Evolutionary conservation across 2,113 vertebrate genomes (phyloP).

Genomic region (Corythoichthys haematopterus): DNA sequence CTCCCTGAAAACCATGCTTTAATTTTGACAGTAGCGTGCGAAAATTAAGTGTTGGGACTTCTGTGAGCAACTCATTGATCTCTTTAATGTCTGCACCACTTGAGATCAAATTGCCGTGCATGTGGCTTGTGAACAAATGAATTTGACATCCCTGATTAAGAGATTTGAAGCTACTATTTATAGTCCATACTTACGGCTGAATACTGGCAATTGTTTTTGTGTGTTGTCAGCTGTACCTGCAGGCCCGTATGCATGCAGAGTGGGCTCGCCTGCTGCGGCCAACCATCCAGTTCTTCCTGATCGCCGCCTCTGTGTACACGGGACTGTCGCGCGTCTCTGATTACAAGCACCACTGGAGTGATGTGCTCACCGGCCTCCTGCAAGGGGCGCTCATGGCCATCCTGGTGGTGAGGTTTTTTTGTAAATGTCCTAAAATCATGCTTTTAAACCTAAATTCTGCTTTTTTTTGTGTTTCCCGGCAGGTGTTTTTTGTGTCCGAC

Average conservation of each 20-base stretch:
- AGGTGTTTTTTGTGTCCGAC: slow-evolving; percentile 89
- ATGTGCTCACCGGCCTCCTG: slow-evolving; percentile 86
- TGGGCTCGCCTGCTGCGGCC: slow-evolving; percentile 92
- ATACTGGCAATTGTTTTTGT: no score
- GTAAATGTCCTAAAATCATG: neutral
- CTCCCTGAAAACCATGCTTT: no score
- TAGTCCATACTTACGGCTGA: no score
- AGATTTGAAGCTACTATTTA: no score
- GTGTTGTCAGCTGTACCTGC: slow-evolving; percentile 84
- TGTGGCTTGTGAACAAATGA: no score
- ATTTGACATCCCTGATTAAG: no score
- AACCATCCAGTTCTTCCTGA: slow-evolving; percentile 87
- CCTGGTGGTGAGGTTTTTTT: slow-evolving; percentile 81
- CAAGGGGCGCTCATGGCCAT: slow-evolving; percentile 88
- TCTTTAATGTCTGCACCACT: no score
- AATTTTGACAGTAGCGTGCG: no score
- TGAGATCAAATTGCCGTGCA: no score
- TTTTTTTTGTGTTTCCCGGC: neutral
- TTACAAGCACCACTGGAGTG: slow-evolving; percentile 98
- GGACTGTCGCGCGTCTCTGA: slow-evolving; percentile 94
- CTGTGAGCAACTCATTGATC: no score
- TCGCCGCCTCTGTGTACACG: slow-evolving; percentile 84
- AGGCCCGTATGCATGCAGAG: slow-evolving; percentile 84
- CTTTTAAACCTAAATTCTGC: neutral
- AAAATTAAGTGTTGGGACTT: no score